These are phyloP conservation scores for Xiphorhynchus erythropygius DNA, from an alignment of 2,797 vertebrate species.

Conservation along the genomic window DNA sequence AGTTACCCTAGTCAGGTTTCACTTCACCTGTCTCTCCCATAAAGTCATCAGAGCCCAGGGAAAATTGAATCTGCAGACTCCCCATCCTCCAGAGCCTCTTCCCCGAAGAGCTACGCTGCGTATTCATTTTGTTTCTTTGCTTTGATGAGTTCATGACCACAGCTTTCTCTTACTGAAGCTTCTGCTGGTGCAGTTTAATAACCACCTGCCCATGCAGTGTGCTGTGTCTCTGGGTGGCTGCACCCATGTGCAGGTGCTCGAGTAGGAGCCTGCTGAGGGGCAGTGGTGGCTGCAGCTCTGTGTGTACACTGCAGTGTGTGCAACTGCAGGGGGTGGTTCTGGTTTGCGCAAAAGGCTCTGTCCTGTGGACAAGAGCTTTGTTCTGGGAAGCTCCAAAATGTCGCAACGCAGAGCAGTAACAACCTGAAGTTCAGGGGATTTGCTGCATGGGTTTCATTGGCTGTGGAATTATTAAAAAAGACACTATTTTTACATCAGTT, in stretches of 20 bases:
- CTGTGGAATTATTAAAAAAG: not conserved
- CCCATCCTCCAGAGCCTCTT: not conserved
- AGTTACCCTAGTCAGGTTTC: conserved; percentile 49
- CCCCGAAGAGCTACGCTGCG: rapidly evolving
- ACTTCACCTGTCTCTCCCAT: conserved; percentile 46
- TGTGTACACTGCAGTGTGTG: not conserved
- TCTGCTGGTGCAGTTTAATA: not conserved
- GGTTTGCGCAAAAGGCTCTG: not conserved
- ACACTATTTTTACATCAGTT: conserved; percentile 21
- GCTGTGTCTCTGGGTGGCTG: not conserved
- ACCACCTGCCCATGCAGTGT: not conserved
- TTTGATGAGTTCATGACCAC: not conserved
- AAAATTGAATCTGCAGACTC: not conserved
- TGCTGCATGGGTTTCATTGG: not conserved
- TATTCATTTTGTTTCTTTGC: not conserved
- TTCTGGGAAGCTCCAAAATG: conserved; percentile 33
- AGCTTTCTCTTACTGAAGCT: not conserved
- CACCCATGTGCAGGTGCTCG: rapidly evolving
- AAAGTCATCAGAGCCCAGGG: not conserved
- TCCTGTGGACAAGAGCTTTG: not conserved
- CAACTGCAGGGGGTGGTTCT: not conserved
- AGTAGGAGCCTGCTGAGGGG: not conserved
- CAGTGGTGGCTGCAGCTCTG: not conserved
- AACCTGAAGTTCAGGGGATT: not conserved
- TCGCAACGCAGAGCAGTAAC: rapidly evolving